These are phyloP conservation scores for Camelus dromedarius DNA, from an alignment of 2,113 vertebrate species.

Conservation along the genomic window DNA sequence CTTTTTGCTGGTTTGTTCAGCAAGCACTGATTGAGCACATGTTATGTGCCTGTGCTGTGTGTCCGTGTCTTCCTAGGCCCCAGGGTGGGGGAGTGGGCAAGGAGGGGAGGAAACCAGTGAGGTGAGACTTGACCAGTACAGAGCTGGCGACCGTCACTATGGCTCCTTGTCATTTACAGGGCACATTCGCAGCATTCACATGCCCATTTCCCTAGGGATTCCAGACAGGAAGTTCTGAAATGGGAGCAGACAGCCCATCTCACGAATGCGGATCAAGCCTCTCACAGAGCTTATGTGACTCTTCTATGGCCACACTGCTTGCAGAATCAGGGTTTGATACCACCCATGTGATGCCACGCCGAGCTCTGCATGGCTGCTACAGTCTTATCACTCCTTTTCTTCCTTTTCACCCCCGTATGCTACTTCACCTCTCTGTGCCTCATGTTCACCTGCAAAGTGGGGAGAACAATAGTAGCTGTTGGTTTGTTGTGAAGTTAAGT, in stretches of 20 bases:
- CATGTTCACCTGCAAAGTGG: background rate
- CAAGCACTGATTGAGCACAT: background rate
- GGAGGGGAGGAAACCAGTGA: background rate
- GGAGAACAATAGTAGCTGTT: background rate
- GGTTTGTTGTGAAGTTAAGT: background rate
- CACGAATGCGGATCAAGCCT: background rate
- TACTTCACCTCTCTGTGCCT: background rate
- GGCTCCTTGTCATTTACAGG: background rate
- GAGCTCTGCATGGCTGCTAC: background rate
- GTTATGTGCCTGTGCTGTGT: accelerated
- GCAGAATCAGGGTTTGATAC: background rate
- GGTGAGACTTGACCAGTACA: accelerated
- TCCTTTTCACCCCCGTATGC: background rate
- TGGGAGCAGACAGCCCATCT: background rate
- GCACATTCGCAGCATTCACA: too few species aligned
- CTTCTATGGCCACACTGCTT: accelerated
- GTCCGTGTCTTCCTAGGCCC: background rate
- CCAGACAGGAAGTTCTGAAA: background rate
- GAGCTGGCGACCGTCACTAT: background rate
- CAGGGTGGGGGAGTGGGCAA: background rate
- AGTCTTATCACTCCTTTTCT: background rate
- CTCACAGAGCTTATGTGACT: background rate
- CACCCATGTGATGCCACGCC: accelerated
- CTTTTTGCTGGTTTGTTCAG: background rate
- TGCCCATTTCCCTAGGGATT: background rate